Evolutionary conservation across 2,888 invertebrate species (phyloP), one percentile per base, ranked within the genome.

Genomic region (Phaonia tiefii): DNA sequence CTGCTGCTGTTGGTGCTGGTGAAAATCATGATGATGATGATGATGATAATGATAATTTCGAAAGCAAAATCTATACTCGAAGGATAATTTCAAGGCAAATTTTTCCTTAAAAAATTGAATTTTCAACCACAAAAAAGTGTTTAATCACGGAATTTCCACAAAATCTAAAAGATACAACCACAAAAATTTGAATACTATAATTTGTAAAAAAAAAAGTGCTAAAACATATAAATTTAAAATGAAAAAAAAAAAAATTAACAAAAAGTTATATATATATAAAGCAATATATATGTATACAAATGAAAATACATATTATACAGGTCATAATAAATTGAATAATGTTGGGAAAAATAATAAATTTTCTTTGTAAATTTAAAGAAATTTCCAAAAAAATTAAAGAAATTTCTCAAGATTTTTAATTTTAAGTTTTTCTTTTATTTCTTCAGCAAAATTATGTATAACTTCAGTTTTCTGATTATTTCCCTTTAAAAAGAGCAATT

Each of bases 401-500:
- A n/a, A n/a, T n/a, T n/a, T n/a, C n/a, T n/a, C n/a, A n/a, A n/a
- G 15, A 8, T 51, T 51, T 51, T 51, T 51, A 20, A 5, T 44
- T 11, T 20, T 7, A 51, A 20, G 17, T 51, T 22, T 20, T 51
- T 51, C 20, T 51, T 51, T 11, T 44, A n/a, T 44, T 4, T 1
- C 4, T 51, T 51, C 11, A 15, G 11, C 13, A 69, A 79, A 60
- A 63, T n/a, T n/a, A n/a, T 31, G 60, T 74, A 74, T 66, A 46
- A 71, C 70, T 54, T 51, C 65, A 56, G 25, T 51, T 22, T 17
- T 26, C 17, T 46, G n/a, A n/a, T n/a, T n/a, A n/a, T n/a, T n/a
- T n/a, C n/a, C 73, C 75, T 65, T 15, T 56, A 56, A 74, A 79
- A 82, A 83, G 81, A 77, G 31, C 3, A 31, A 31, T 5, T 8